Base-by-base conservation (phyloP, 2,888 invertebrate genomes). In the Troides aeacus region DNA sequence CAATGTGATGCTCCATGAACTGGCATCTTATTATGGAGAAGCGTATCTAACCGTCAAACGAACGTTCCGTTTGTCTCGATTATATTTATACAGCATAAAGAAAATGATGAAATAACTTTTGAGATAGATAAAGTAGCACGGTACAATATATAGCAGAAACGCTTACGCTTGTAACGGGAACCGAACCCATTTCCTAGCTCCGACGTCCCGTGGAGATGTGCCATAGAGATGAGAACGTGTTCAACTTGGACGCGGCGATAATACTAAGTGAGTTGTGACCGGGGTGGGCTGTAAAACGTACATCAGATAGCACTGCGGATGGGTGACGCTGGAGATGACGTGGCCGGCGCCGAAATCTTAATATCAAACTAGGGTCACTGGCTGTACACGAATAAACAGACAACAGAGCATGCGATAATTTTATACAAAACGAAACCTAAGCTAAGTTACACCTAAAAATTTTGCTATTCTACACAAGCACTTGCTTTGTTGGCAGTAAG, bases 231-330 rank as follows among this genome's bases (percentile, higher is more conserved):
- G 75, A 70, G 80, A 78, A 80, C 84, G 85, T 85, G 84, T 78
- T 77, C 75, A 77, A 78, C 78, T 79, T 77, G 78, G 76, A 74
- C 62, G 71, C 74, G 71, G 76, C 76, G 87, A 87, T 88, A 86
- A 82, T 80, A 72, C 76, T 72, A 82, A 81, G 79, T 79, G 79
- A 81, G 73, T 82, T 82, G 86, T 83, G 82, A 75, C 81, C 81
- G 78, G 76, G 80, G 81, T 71, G 75, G 78, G 81, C 81, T 79
- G 81, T 85, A 82, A 84, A 83, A 82, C 88, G 85, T 86, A 81
- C 83, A 89, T 89, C 89, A 78, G 89, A 90, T 89, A 88, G 76
- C 72, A 70, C 72, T 69, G 68, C 79, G 79, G 83, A 84, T 80
- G 82, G 76, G 78, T 79, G 78, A 79, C 77, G 77, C 77, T 77